Percentiles rank a stretch among this genome's conserved stretches.
These are phyloP conservation scores for Apodemia duryi DNA, from an alignment of 2,888 invertebrate genomes.

Conservation along the genomic window DNA sequence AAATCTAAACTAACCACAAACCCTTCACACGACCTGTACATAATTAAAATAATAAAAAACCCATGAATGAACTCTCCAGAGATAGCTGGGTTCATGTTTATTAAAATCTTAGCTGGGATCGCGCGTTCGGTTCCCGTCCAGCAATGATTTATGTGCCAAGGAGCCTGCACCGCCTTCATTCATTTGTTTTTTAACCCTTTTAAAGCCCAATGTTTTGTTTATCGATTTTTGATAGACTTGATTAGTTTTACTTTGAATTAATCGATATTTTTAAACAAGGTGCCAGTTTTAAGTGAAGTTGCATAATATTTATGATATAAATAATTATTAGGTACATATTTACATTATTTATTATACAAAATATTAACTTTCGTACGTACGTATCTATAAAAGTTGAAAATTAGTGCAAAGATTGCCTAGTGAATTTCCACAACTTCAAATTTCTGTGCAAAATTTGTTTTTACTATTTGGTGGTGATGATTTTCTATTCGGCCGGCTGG, in stretches of 20 bases:
- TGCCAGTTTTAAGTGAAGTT: background rate
- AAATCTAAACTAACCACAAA: constrained; percentile 26
- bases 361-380: no score
- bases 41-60: constrained; percentile 62
- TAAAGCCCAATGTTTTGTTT: constrained; percentile 45
- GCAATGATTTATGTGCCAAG: constrained; percentile 65
- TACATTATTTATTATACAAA: no score
- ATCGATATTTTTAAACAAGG: constrained; percentile 41
- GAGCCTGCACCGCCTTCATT: constrained; percentile 66
- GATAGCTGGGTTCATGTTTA: constrained; percentile 66
- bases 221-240: constrained; percentile 66
- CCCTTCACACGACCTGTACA: constrained; percentile 64
- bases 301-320: background rate
- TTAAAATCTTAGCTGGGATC: constrained; percentile 65
- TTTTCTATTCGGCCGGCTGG: no score
- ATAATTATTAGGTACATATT: no score
- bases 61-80: constrained; percentile 61
- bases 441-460: no score
- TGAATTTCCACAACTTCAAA: no score
- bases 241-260: constrained; percentile 73
- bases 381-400: no score
- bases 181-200: constrained; percentile 67
- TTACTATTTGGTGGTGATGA: no score
- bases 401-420: no score
- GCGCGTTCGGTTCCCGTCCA: constrained; percentile 54